Evolutionary conservation across 2,113 vertebrate genomes (phyloP).

Genomic region (Vulpes lagopus): DNA sequence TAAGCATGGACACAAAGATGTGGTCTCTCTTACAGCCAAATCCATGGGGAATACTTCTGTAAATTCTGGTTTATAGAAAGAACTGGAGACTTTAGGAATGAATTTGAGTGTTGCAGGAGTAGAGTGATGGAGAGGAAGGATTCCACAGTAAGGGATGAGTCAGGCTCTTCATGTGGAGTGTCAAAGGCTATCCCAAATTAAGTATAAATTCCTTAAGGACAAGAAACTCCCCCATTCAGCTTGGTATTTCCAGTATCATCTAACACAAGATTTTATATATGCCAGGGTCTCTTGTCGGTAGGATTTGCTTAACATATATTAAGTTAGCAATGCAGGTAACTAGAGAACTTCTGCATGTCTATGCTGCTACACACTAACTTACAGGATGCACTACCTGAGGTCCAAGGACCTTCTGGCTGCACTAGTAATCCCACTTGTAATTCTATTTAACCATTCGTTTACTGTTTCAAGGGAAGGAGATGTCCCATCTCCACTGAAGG

Average conservation of each 20-base stretch:
- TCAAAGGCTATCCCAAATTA: neutral
- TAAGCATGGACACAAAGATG: neutral
- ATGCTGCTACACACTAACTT: neutral
- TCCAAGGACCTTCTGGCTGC: neutral
- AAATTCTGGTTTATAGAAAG: neutral
- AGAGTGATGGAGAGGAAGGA: neutral
- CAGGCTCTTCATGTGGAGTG: neutral
- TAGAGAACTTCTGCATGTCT: neutral
- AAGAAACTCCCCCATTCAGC: neutral
- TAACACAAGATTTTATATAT: neutral
- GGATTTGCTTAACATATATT: neutral
- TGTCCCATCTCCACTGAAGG: slow-evolving; percentile 21
- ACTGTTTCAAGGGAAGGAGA: neutral
- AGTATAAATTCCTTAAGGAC: neutral
- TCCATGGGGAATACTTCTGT: neutral
- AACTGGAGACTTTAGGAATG: neutral
- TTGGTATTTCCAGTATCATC: neutral
- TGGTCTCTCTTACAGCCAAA: neutral
- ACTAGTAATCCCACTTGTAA: neutral
- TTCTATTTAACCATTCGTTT: neutral
- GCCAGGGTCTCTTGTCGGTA: neutral
- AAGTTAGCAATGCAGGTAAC: neutral
- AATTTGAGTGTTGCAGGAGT: neutral
- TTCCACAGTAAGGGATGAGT: neutral
- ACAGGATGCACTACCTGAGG: neutral